Evolutionary conservation across 2,113 vertebrate genomes (phyloP).

Genomic region (Muntiacus reevesi): DNA sequence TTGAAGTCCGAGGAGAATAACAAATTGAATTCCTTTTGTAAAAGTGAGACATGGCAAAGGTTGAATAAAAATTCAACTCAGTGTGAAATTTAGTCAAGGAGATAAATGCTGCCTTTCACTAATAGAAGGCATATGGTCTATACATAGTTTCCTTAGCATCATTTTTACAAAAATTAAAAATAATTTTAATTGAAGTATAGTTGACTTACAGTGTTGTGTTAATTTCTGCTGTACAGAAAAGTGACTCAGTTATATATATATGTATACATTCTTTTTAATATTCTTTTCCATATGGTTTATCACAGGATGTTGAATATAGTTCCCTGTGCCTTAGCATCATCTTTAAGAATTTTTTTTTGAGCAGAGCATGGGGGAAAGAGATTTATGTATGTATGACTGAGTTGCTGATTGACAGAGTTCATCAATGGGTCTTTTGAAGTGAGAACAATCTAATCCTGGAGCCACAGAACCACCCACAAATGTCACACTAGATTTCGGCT

Average conservation of each 20-base stretch:
- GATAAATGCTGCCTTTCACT: background rate
- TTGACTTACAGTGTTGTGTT: background rate
- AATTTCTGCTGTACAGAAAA: background rate
- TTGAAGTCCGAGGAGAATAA: constrained; percentile 62
- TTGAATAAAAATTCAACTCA: constrained; percentile 41
- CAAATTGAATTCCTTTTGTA: constrained; percentile 62
- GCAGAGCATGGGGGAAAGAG: background rate
- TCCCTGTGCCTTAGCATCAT: background rate
- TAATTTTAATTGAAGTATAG: background rate
- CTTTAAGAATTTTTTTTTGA: background rate
- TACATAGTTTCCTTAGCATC: background rate
- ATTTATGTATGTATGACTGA: background rate
- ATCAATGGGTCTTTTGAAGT: constrained; percentile 35
- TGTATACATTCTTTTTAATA: background rate
- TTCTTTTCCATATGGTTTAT: background rate
- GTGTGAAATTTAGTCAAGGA: constrained; percentile 45
- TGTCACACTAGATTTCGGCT: constrained; percentile 41
- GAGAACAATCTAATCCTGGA: constrained; percentile 43
- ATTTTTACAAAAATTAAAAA: background rate
- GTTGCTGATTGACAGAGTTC: constrained; percentile 46
- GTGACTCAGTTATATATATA: background rate
- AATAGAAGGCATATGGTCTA: background rate
- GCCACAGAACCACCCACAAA: constrained; percentile 27
- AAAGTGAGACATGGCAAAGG: constrained; percentile 16
- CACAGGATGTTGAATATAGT: background rate